Conservation (phyloP, 2,113 vertebrate genomes). For the Sprattus sprattus region DNA sequence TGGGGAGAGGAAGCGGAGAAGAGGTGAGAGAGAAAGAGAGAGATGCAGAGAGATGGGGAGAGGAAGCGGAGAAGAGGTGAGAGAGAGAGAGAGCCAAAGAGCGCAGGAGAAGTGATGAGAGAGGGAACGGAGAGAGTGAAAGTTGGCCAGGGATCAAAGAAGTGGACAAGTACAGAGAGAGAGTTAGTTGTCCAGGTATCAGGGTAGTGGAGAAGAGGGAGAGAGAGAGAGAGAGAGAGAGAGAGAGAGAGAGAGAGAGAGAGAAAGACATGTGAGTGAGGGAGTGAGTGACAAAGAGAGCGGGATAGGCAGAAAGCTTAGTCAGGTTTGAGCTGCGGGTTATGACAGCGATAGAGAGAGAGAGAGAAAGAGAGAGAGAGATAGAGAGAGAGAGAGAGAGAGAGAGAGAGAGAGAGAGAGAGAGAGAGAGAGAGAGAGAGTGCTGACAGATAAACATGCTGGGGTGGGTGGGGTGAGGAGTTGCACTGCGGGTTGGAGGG, state of each 20-base stretch:
- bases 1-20: neutral
- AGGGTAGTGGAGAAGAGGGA: neutral
- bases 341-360: slow-evolving; percentile 23
- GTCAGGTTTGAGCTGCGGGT: slow-evolving; percentile 43
- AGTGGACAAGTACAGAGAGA: neutral
- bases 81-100: neutral
- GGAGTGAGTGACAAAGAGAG: neutral
- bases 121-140: neutral
- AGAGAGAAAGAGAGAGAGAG: neutral
- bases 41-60: too few relatives aligned
- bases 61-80: neutral
- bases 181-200: neutral
- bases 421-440: neutral
- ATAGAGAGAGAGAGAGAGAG: neutral
- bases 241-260: neutral
- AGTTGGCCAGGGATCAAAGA: neutral
- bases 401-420: neutral
- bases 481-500: neutral
- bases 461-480: neutral
- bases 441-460: slow-evolving; percentile 22
- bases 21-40: neutral
- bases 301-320: slow-evolving; percentile 40
- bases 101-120: neutral
- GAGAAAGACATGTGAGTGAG: slow-evolving; percentile 20
- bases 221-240: slow-evolving; percentile 1